Base-by-base conservation (phyloP, 1,140 invertebrate genomes). In the Hermetia illucens region DNA sequence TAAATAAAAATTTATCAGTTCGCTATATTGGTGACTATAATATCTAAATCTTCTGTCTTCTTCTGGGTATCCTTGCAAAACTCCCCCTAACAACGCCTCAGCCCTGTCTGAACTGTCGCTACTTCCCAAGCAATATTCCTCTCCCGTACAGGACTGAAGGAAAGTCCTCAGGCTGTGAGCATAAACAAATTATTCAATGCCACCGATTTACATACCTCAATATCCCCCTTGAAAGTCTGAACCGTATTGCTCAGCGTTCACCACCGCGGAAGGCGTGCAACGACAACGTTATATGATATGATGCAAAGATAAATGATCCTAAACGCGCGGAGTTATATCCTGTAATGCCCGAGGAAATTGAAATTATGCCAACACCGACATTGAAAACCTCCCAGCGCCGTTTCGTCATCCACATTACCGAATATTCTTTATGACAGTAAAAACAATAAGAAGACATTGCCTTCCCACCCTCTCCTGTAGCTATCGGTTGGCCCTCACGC, bases 141-240 rank as follows among this genome's bases (percentile, higher is more conserved):
- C n/a, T n/a, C n/a, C n/a, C n/a, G n/a, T n/a, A n/a, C n/a, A n/a
- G n/a, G n/a, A n/a, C n/a, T n/a, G n/a, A n/a, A n/a, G n/a, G n/a
- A n/a, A n/a, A n/a, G n/a, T n/a, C n/a, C 24, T 27, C 24, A 13
- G 24, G 24, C 13, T 9, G 8, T 8, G 24, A 27, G 24, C 13
- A 27, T 27, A 27, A 27, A 27, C 24, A 27, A 27, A 27, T 27
- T 27, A 27, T 27, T 27, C 24, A 27, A 27, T 27, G 24, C 24
- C 24, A 27, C 24, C 24, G 24, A 8, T 13, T 8, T 9, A 9
- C 13, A 9, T 27, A 27, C 8, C 13, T 13, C 24, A 27, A 13
- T 8, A 27, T 27, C 8, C 24, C 24, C n/a, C n/a, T n/a, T n/a
- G n/a, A n/a, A n/a, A n/a, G n/a, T n/a, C n/a, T n/a, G n/a, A n/a